These are phyloP conservation scores for Drosophila aff. DNA, from an alignment of 1,140 invertebrate species.

Conservation along the genomic window DNA sequence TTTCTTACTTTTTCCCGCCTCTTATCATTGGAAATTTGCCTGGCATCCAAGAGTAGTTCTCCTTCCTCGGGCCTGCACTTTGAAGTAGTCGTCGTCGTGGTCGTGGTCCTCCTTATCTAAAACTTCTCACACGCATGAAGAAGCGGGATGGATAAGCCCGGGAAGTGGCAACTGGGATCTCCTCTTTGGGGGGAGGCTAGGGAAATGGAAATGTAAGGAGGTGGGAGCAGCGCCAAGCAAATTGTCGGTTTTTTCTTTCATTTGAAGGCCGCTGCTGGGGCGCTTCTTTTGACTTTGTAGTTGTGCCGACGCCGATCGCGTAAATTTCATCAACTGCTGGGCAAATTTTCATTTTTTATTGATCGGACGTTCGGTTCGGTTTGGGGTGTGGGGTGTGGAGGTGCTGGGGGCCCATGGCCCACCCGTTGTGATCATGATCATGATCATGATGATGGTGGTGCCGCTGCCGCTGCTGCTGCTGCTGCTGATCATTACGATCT, in stretches of 20 bases:
- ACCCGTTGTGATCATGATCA: constrained; percentile 51
- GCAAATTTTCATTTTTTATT: constrained; percentile 74
- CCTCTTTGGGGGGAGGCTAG: too few species aligned
- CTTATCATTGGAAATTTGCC: constrained; percentile 76
- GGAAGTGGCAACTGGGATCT: constrained; percentile 3
- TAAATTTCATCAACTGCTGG: constrained; percentile 83
- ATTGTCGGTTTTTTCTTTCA: constrained; percentile 58
- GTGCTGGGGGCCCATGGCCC: constrained; percentile 16
- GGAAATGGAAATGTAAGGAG: too few species aligned
- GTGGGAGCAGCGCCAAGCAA: constrained; percentile 46
- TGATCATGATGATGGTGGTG: constrained; percentile 1
- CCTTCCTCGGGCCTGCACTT: constrained; percentile 44
- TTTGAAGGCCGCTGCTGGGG: constrained; percentile 37
- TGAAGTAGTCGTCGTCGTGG: constrained; percentile 55
- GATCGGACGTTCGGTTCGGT: constrained; percentile 23
- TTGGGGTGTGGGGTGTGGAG: not conserved
- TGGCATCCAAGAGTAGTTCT: constrained; percentile 30
- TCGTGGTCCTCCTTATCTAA: constrained; percentile 61
- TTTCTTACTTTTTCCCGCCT: not conserved
- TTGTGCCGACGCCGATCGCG: constrained; percentile 77
- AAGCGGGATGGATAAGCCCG: constrained; percentile 20
- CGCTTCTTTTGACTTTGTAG: constrained; percentile 63
- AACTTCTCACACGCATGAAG: constrained; percentile 77
- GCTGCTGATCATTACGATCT: constrained; percentile 31
- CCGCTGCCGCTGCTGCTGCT: not conserved